A percentile compares a stretch with the other conserved stretches of the same genome.
Evolutionary conservation across 2,113 vertebrate genomes (phyloP).

Genomic region (Megalops atlanticus): DNA sequence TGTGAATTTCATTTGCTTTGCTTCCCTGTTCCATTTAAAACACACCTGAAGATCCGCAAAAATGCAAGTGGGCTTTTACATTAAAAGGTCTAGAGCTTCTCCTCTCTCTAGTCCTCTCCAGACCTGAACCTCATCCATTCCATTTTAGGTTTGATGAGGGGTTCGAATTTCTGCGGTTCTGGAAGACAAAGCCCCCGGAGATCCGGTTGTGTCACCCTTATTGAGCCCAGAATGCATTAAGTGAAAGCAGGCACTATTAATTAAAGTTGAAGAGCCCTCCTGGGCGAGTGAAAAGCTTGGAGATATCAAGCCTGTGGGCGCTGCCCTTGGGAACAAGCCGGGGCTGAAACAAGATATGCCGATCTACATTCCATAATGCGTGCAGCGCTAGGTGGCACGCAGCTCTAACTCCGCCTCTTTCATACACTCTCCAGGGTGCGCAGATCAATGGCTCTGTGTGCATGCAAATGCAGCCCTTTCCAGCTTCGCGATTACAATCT

Average conservation of each 20-base stretch:
- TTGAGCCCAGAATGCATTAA: slow-evolving; percentile 21
- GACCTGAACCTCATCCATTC: too few species aligned
- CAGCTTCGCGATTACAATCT: too few species aligned
- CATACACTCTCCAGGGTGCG: too few species aligned
- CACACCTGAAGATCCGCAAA: background rate
- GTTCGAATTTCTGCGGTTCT: slow-evolving; percentile 24
- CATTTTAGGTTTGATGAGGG: slow-evolving; percentile 17
- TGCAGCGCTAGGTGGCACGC: slow-evolving; percentile 45
- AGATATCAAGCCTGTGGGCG: slow-evolving; percentile 43
- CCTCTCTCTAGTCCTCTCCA: too few species aligned
- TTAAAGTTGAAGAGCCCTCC: slow-evolving; percentile 31
- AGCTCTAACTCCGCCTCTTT: slow-evolving; percentile 42
- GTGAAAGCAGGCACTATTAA: slow-evolving; percentile 30
- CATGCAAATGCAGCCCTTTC: too few species aligned
- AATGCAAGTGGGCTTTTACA: too few species aligned
- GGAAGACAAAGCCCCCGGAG: slow-evolving; percentile 18
- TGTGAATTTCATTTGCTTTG: background rate
- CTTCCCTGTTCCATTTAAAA: background rate
- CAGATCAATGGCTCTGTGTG: too few species aligned
- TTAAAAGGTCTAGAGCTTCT: too few species aligned
- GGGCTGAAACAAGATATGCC: slow-evolving; percentile 51
- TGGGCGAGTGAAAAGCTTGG: background rate
- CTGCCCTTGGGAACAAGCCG: slow-evolving; percentile 59
- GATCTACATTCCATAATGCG: slow-evolving; percentile 44
- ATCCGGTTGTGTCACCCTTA: slow-evolving; percentile 23